Evolutionary conservation across 2,888 invertebrate species (phyloP).

Genomic region (Plebejus anna): DNA sequence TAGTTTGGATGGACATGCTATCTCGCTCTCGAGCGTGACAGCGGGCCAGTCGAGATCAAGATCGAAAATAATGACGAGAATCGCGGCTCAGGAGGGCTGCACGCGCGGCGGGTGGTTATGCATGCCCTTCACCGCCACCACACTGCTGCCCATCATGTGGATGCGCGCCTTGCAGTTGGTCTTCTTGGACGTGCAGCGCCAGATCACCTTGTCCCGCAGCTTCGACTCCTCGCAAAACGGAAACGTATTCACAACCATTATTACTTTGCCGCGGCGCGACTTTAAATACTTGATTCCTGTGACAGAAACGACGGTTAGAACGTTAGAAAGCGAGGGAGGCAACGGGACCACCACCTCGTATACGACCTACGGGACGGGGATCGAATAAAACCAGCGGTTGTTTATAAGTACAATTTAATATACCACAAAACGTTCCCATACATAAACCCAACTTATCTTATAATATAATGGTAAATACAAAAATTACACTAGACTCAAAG

Average conservation of each 20-base stretch:
- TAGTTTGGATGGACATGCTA: neutral
- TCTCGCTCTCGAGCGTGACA: neutral
- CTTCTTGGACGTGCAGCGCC: slow-evolving; percentile 77
- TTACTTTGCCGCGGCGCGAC: slow-evolving; percentile 74
- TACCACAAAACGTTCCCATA: slow-evolving; percentile 77
- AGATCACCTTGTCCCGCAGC: slow-evolving; percentile 73
- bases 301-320: slow-evolving; percentile 56
- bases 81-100: slow-evolving; percentile 47
- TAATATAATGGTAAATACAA: slow-evolving; percentile 72
- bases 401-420: slow-evolving; percentile 79
- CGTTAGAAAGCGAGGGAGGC: slow-evolving; percentile 25
- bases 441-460: slow-evolving; percentile 72
- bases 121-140: slow-evolving; percentile 75
- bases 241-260: slow-evolving; percentile 78
- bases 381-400: slow-evolving; percentile 70
- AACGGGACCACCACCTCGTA: slow-evolving; percentile 35
- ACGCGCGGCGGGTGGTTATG: slow-evolving; percentile 75
- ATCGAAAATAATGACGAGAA: slow-evolving; percentile 31
- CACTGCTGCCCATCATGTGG: slow-evolving; percentile 71
- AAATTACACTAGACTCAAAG: slow-evolving; percentile 69
- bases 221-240: slow-evolving; percentile 78
- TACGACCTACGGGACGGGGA: neutral
- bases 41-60: neutral
- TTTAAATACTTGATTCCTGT: slow-evolving; percentile 76
- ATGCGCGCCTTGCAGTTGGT: slow-evolving; percentile 76